These are phyloP conservation scores for Bellardia pandia DNA, from an alignment of 2,888 invertebrate genomes.

Conservation along the genomic window DNA sequence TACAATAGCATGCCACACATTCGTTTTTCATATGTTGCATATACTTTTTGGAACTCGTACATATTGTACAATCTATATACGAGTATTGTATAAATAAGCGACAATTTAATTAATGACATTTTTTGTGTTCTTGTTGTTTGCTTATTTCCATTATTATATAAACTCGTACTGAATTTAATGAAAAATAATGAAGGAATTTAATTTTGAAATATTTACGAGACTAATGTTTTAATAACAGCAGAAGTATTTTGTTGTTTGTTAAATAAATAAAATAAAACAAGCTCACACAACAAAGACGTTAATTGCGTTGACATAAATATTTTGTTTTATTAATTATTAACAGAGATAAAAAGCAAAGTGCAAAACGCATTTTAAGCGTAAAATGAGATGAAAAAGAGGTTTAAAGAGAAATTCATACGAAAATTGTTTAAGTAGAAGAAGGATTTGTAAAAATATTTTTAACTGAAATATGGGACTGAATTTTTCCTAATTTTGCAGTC, in stretches of 20 bases:
- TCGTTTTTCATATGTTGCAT: conserved; percentile 31
- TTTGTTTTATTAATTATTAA: conserved; percentile 64
- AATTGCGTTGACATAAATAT: conserved; percentile 70
- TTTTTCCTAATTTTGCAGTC: background rate
- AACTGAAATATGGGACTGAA: background rate
- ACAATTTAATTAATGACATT: conserved; percentile 72
- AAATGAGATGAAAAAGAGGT: background rate
- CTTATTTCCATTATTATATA: conserved; percentile 43
- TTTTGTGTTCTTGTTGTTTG: conserved; percentile 41
- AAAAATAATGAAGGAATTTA: conserved; percentile 72
- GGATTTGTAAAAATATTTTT: background rate
- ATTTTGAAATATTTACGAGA: conserved; percentile 72
- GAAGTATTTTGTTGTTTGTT: background rate
- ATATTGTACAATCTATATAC: background rate
- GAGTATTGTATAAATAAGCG: conserved; percentile 59
- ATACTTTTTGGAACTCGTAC: background rate
- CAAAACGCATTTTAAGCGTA: background rate
- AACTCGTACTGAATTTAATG: conserved; percentile 58
- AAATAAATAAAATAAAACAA: background rate
- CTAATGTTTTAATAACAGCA: conserved; percentile 67
- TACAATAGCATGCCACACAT: conserved; percentile 31
- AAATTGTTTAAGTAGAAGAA: background rate
- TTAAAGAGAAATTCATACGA: background rate
- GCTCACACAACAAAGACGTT: conserved; percentile 37
- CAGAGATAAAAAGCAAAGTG: background rate